Evolutionary conservation across 2,797 vertebrate genomes (phyloP), one percentile per base, ranked within the genome.

Genomic region (Sebastes diaconus): DNA sequence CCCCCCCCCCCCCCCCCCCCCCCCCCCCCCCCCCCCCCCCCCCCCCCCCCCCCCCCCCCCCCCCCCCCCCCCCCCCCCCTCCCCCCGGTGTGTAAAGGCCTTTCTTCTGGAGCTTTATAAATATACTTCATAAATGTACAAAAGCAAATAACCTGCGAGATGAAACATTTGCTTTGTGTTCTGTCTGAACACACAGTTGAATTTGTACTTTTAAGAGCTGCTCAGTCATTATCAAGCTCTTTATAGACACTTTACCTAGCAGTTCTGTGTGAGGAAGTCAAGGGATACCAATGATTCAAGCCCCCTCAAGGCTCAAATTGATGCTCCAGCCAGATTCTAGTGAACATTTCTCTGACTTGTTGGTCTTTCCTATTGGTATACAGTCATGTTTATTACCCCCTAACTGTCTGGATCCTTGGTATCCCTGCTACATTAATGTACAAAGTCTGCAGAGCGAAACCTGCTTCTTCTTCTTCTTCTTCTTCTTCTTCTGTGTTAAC

Each of bases 401-500:
- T 24, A 63, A 16, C 25, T 66, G 16, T 78, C 64, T 80, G 71
- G 36, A 80, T 83, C 72, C 25, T 84, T 84, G 75, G 75, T 88
- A 55, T 88, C 70, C 32, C n/a, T 60, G 18, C 29, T 60, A 2
- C 79, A 65, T 79, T 52, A 22, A 59, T 87, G 54, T 80, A 52
- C 10, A 63, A 54, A 65, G 25, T 68, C 14, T 90, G 55, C 88
- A 67, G 77, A 69, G 61, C 68, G 82, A 83, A 65, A 70, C 54
- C 52, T 91, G 73, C 79, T 36, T 36, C 12, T 36, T 13, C 34
- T 36, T 36, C 11, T 36, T 36, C 36, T 36, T 36, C 32, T 34
- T 36, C 32, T 39, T 39, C 42, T 50, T 50, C 46, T 87, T 57
- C 76, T 92, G 73, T 93, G 34, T 71, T 93, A 61, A 93, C 90